phyloP scores from a whole-genome alignment of 2,113 vertebrate genomes.

The Cinclus cinclus region DNA sequence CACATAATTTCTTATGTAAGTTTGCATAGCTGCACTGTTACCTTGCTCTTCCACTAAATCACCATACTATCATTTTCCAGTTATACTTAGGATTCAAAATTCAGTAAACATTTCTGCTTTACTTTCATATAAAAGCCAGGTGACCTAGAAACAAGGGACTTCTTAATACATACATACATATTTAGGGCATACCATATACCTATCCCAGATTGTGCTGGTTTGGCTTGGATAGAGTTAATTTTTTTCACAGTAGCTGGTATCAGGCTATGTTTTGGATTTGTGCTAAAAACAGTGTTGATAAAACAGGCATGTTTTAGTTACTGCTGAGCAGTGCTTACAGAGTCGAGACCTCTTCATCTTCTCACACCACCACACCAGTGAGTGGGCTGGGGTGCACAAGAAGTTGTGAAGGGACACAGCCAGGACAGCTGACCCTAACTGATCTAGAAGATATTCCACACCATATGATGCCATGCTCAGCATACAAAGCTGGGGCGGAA shows the following conservation, averaged over 20 bases:
- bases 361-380: fast-evolving
- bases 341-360: not conserved
- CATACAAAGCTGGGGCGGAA: not conserved
- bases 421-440: not conserved
- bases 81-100: not conserved
- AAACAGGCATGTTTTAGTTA: not conserved
- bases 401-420: not conserved
- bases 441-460: not conserved
- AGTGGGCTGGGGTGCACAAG: not conserved
- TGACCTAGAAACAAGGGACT: not conserved
- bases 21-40: not conserved
- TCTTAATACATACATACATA: not conserved
- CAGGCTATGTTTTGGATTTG: not conserved
- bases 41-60: not conserved
- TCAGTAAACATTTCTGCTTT: not conserved
- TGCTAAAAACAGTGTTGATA: not conserved
- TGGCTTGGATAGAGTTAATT: not conserved
- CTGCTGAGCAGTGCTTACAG: not conserved
- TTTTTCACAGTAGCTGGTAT: not conserved
- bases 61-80: not conserved
- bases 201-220: not conserved
- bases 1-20: not conserved
- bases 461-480: not conserved
- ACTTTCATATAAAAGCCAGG: not conserved
- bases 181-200: not conserved